Evolutionary conservation across 2,888 invertebrate species (phyloP).

Genomic region (Apotomis turbidana): DNA sequence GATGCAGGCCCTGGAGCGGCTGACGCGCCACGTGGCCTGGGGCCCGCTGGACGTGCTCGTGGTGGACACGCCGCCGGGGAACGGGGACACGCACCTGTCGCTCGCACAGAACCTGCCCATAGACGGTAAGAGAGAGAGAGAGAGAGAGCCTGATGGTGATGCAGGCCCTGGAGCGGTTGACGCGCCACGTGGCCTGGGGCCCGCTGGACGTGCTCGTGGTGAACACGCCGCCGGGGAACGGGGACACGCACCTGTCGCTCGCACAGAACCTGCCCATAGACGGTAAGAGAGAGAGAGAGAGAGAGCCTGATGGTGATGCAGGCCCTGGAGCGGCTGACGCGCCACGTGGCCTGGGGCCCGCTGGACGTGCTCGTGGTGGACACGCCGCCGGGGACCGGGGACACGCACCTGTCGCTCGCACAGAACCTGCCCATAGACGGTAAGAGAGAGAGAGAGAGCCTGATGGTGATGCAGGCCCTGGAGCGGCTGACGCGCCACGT

Average conservation of each 20-base stretch:
- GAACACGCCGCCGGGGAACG: constrained; percentile 98
- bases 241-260: constrained; percentile 96
- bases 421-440: constrained; percentile 95
- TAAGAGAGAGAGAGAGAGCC: constrained; percentile 80
- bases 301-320: too few species aligned
- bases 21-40: constrained; percentile 95
- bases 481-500: constrained; percentile 93
- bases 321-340: constrained; percentile 89
- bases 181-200: constrained; percentile 95
- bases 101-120: constrained; percentile 95
- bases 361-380: constrained; percentile 95
- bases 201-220: constrained; percentile 94
- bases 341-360: constrained; percentile 94
- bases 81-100: constrained; percentile 97
- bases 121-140: constrained; percentile 79
- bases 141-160: too few species aligned
- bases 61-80: constrained; percentile 98
- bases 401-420: constrained; percentile 95
- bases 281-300: constrained; percentile 72
- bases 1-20: constrained; percentile 84
- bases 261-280: constrained; percentile 94
- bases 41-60: constrained; percentile 93
- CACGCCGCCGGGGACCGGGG: constrained; percentile 98
- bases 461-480: constrained; percentile 98
- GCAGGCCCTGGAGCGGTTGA: constrained; percentile 87